Percentiles rank a stretch among this genome's conserved stretches.
phyloP scores from a whole-genome alignment of 1,140 invertebrate genomes.

The Drosophila subobscura region DNA sequence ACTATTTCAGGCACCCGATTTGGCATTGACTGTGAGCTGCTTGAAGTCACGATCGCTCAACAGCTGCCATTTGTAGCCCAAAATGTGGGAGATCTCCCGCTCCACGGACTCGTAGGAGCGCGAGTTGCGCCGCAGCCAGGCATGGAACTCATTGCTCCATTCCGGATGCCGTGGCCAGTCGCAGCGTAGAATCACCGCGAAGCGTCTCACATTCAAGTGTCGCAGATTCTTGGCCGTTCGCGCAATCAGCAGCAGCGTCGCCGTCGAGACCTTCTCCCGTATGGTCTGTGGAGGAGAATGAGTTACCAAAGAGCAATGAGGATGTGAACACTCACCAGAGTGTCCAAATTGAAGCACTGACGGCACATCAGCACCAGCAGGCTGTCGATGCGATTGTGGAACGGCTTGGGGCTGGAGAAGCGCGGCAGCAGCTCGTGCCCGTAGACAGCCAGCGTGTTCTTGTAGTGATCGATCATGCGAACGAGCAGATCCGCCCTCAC shows the following conservation, averaged over 20 bases:
- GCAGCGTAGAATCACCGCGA: slow-evolving; percentile 88
- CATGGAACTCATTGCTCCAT: slow-evolving; percentile 88
- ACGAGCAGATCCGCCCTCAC: slow-evolving; percentile 84
- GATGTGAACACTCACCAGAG: slow-evolving; percentile 85
- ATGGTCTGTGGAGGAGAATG: slow-evolving; percentile 85
- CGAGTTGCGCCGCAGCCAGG: slow-evolving; percentile 87
- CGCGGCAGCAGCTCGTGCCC: slow-evolving; percentile 87
- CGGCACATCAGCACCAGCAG: slow-evolving; percentile 86
- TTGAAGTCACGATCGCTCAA: slow-evolving; percentile 90
- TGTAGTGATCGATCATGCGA: slow-evolving; percentile 86
- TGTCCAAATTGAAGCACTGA: slow-evolving; percentile 87
- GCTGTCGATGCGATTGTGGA: slow-evolving; percentile 87
- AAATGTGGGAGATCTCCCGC: slow-evolving; percentile 88
- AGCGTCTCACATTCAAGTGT: slow-evolving; percentile 88
- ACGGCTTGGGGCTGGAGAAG: slow-evolving; percentile 86
- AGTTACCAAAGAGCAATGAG: not conserved
- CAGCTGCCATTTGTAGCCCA: slow-evolving; percentile 89
- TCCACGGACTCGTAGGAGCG: slow-evolving; percentile 87
- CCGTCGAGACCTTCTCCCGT: slow-evolving; percentile 91
- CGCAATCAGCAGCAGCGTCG: slow-evolving; percentile 90
- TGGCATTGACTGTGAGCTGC: slow-evolving; percentile 70
- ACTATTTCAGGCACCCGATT: slow-evolving; percentile 33
- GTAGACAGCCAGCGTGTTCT: slow-evolving; percentile 85
- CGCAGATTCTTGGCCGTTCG: slow-evolving; percentile 87
- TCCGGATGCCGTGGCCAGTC: slow-evolving; percentile 88